These are phyloP conservation scores for Danaus chrysippus DNA, from an alignment of 2,888 invertebrate genomes.

Conservation along the genomic window DNA sequence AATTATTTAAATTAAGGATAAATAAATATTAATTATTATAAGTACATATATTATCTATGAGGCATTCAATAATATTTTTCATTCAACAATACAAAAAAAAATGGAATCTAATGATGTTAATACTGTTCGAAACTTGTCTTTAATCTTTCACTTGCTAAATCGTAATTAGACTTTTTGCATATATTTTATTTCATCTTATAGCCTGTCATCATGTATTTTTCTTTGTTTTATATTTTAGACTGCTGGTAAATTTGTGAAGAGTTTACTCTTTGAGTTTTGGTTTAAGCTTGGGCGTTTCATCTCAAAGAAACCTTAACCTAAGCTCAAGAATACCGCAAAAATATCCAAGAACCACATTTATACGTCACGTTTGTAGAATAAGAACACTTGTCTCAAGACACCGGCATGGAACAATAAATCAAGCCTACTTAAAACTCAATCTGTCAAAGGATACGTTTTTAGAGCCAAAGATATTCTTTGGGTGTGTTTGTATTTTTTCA, in stretches of 20 bases:
- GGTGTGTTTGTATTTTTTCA: background rate
- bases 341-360: conserved; percentile 43
- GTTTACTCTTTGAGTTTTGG: background rate
- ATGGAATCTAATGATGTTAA: no score
- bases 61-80: no score
- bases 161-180: no score
- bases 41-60: no score
- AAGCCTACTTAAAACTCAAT: conserved; percentile 64
- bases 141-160: no score
- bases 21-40: no score
- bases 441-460: conserved; percentile 32
- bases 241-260: no score
- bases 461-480: conserved; percentile 13
- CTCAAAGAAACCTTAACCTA: conserved; percentile 8
- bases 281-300: conserved; percentile 6
- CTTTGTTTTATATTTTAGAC: background rate
- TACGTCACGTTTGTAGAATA: conserved; percentile 49
- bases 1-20: no score
- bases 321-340: conserved; percentile 37
- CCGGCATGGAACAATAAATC: conserved; percentile 62
- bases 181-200: no score
- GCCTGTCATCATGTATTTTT: background rate
- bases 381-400: conserved; percentile 67
- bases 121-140: no score
- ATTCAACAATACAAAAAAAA: no score